Evolutionary conservation across 1,140 invertebrate species (phyloP).

Genomic region (Medauroidea extradentata): DNA sequence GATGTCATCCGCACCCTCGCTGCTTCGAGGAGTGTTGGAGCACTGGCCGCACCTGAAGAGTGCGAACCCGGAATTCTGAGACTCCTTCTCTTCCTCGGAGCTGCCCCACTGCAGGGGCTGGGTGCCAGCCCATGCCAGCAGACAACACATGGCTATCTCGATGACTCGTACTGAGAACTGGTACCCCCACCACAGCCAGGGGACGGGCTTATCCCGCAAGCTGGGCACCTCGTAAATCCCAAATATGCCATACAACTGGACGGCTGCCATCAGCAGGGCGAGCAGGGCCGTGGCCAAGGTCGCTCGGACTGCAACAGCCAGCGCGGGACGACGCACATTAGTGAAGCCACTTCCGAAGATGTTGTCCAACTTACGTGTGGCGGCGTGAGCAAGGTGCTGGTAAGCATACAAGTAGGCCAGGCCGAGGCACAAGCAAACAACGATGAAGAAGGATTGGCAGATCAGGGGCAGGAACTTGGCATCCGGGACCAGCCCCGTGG

Average conservation of each 20-base stretch:
- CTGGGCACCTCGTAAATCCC: constrained; percentile 55
- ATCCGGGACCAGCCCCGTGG: constrained; percentile 48
- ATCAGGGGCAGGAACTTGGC: constrained; percentile 62
- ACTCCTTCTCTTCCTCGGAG: constrained; percentile 45
- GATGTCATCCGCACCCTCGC: constrained; percentile 54
- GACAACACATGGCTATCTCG: constrained; percentile 75
- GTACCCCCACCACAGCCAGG: constrained; percentile 87
- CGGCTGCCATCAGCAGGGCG: constrained; percentile 71
- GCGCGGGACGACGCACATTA: constrained; percentile 41
- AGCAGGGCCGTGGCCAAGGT: constrained; percentile 78
- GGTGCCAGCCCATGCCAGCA: constrained; percentile 71
- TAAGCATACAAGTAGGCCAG: constrained; percentile 82
- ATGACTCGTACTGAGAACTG: constrained; percentile 77
- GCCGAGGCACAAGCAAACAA: constrained; percentile 72
- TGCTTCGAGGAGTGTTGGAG: constrained; percentile 33
- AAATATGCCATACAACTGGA: constrained; percentile 80
- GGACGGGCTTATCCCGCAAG: constrained; percentile 38
- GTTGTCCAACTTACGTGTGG: constrained; percentile 41
- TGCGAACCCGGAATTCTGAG: constrained; percentile 58
- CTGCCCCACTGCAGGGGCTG: constrained; percentile 37
- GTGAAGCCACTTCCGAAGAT: constrained; percentile 39
- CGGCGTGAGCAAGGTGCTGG: constrained; percentile 43
- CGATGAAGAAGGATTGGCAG: constrained; percentile 76
- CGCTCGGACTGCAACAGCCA: constrained; percentile 76
- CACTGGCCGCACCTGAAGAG: constrained; percentile 62